Percentiles rank a stretch among this genome's conserved stretches.
These are phyloP conservation scores for Scrobipalpa costella DNA, from an alignment of 2,888 invertebrate species.

Conservation along the genomic window DNA sequence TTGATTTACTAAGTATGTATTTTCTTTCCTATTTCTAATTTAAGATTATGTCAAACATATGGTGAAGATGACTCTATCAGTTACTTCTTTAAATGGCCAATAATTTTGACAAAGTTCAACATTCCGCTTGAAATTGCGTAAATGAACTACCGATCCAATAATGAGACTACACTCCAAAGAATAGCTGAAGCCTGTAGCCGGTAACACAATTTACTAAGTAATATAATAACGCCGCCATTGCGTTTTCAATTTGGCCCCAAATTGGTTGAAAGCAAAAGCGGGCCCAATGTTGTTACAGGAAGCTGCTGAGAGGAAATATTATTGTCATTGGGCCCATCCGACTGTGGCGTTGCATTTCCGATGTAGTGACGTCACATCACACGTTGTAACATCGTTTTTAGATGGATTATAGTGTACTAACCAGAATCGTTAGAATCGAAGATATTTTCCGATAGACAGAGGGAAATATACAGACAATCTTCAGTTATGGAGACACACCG, in stretches of 20 bases:
- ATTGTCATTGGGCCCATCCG: constrained; percentile 33
- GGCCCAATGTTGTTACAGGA: constrained; percentile 22
- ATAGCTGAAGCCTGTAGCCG: neutral
- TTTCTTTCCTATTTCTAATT: too few relatives aligned
- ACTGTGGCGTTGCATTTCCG: constrained; percentile 35
- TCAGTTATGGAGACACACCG: too few relatives aligned
- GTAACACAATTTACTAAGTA: constrained; percentile 1
- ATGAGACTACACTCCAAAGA: neutral
- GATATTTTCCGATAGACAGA: too few relatives aligned
- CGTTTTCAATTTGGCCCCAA: constrained; percentile 5
- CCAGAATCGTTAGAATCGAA: too few relatives aligned
- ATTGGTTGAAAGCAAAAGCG: constrained; percentile 18
- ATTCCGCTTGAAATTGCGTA: too few relatives aligned
- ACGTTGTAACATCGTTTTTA: neutral
- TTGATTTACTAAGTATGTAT: too few relatives aligned
- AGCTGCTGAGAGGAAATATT: constrained; percentile 28
- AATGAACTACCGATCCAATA: neutral
- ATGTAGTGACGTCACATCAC: constrained; percentile 22
- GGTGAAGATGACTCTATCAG: too few relatives aligned
- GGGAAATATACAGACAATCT: too few relatives aligned
- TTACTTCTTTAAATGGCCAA: too few relatives aligned
- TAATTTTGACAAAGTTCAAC: too few relatives aligned
- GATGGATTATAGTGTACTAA: neutral
- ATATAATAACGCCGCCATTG: neutral
- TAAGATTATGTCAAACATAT: too few relatives aligned